A percentile compares a stretch with the other conserved stretches of the same genome.
Evolutionary conservation across 1,140 invertebrate genomes (phyloP).

Genomic region (Zaprionus lachaisei): DNA sequence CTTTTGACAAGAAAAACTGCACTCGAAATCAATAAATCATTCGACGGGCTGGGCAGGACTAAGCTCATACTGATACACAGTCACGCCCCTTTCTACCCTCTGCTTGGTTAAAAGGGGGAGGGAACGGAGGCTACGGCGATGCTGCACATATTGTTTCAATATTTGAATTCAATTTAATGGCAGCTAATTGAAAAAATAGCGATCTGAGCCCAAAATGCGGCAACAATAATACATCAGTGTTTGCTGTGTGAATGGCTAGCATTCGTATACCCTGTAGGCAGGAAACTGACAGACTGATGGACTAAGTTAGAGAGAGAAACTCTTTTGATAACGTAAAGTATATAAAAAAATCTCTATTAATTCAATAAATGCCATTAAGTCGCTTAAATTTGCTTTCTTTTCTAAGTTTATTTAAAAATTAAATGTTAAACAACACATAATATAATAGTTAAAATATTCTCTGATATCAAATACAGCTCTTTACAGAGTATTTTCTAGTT

Average conservation of each 20-base stretch:
- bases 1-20: slow-evolving; percentile 73
- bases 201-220: slow-evolving; percentile 56
- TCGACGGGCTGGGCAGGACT: slow-evolving; percentile 28
- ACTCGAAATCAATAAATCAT: slow-evolving; percentile 79
- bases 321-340: too few relatives aligned
- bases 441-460: not conserved
- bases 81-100: not conserved
- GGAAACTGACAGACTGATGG: not conserved
- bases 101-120: not conserved
- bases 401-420: too few relatives aligned
- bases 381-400: too few relatives aligned
- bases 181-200: slow-evolving; percentile 79
- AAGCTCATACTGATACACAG: slow-evolving; percentile 60
- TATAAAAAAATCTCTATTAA: too few relatives aligned
- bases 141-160: slow-evolving; percentile 77
- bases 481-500: not conserved
- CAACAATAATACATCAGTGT: slow-evolving; percentile 70
- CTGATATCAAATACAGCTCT: not conserved
- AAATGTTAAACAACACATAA: not conserved
- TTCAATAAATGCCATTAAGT: rapidly evolving
- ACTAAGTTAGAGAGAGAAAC: not conserved
- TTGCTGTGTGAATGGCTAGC: slow-evolving; percentile 41
- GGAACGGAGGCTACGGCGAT: not conserved
- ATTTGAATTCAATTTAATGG: slow-evolving; percentile 83
- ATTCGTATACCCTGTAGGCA: slow-evolving; percentile 24